These are phyloP conservation scores for Bradynema listronoti DNA, from an alignment of 1,140 invertebrate species.

Conservation along the genomic window DNA sequence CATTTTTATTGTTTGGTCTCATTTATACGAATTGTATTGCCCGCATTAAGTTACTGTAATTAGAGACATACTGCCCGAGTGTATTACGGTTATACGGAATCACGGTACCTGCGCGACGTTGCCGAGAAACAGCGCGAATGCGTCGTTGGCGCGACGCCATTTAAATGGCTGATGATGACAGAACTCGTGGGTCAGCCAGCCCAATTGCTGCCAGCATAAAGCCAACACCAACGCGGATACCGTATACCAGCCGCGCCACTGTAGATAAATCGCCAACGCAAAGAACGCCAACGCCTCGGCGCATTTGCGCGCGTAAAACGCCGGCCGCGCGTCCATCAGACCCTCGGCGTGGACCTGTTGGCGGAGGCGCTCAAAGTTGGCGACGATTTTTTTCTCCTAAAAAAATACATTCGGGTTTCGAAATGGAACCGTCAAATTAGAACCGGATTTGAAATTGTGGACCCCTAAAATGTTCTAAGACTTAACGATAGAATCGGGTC, in stretches of 20 bases:
- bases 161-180: constrained; percentile 56
- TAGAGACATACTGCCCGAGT: too few species aligned
- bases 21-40: too few species aligned
- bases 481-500: too few species aligned
- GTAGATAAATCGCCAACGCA: constrained; percentile 45
- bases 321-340: constrained; percentile 43
- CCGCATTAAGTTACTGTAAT: too few species aligned
- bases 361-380: constrained; percentile 48
- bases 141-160: constrained; percentile 45
- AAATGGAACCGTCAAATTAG: too few species aligned
- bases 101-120: constrained; percentile 51
- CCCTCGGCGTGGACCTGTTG: constrained; percentile 46
- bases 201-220: constrained; percentile 53
- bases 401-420: too few species aligned
- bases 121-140: constrained; percentile 42
- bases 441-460: too few species aligned
- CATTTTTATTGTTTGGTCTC: too few species aligned
- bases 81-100: too few species aligned
- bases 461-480: too few species aligned
- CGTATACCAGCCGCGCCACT: constrained; percentile 48
- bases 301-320: constrained; percentile 41
- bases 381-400: constrained; percentile 55
- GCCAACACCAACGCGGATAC: constrained; percentile 48
- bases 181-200: constrained; percentile 51
- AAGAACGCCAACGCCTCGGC: constrained; percentile 34